phyloP scores from a whole-genome alignment of 2,888 invertebrate genomes.

The Sympetrum striolatum region DNA sequence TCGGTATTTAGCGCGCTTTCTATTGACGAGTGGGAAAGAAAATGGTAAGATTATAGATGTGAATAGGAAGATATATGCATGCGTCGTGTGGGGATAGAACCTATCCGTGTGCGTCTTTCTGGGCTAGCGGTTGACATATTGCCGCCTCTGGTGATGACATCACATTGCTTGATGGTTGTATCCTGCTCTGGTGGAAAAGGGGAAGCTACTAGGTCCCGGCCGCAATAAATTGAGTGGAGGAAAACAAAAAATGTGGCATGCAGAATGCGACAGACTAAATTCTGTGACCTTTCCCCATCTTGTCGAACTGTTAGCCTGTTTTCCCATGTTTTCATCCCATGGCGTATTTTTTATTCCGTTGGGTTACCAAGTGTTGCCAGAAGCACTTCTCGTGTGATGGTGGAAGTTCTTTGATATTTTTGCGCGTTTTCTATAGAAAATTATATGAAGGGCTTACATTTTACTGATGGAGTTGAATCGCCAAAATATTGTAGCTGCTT shows the following conservation, averaged over 20 bases:
- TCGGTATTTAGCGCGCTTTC: too few species aligned
- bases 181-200: neutral
- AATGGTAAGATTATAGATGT: neutral
- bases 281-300: neutral
- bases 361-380: too few species aligned
- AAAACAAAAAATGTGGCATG: constrained; percentile 19
- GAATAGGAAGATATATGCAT: neutral
- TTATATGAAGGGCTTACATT: too few species aligned
- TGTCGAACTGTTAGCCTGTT: neutral
- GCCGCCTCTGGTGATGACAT: constrained; percentile 32
- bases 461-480: too few species aligned
- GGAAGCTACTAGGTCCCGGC: neutral
- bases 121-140: constrained; percentile 22
- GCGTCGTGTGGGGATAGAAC: neutral
- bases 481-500: too few species aligned
- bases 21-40: too few species aligned
- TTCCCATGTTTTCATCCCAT: neutral
- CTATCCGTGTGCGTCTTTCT: constrained; percentile 21
- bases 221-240: constrained; percentile 28
- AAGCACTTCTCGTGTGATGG: too few species aligned
- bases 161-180: constrained; percentile 31
- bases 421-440: too few species aligned
- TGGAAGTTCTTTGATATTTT: too few species aligned
- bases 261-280: neutral
- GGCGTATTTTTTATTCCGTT: too few species aligned